Conservation (phyloP, 2,113 vertebrate genomes). For the Lasiurus borealis region DNA sequence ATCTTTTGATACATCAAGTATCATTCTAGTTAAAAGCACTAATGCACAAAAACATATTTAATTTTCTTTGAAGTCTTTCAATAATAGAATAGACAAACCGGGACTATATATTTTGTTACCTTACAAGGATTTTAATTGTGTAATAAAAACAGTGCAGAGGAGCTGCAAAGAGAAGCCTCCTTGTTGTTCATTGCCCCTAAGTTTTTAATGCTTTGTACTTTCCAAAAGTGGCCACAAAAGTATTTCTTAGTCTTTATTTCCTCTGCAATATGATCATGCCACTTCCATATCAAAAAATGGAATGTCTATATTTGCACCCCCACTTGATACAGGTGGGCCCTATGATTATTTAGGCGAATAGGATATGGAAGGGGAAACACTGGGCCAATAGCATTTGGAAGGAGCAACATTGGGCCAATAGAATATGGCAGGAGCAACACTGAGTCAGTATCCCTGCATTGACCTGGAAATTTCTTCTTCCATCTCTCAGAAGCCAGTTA, state of each 20-base stretch:
- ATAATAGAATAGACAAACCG: not conserved
- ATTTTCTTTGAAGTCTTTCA: conserved; percentile 27
- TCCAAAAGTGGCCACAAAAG: not conserved
- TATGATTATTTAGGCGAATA: not conserved
- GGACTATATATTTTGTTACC: not conserved
- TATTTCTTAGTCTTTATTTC: not conserved
- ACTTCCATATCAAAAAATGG: not conserved
- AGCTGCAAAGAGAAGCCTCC: not conserved
- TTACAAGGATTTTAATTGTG: not conserved
- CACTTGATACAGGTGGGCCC: not conserved
- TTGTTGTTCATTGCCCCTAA: not conserved
- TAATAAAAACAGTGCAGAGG: conserved; percentile 7
- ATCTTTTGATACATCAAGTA: not conserved
- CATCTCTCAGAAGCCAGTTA: not conserved
- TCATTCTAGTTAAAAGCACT: conserved; percentile 37
- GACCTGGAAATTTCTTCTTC: not conserved
- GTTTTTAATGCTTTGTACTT: not conserved
- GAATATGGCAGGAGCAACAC: too few relatives aligned
- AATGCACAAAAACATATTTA: not conserved
- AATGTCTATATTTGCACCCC: not conserved
- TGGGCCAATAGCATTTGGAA: too few relatives aligned
- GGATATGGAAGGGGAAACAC: not conserved
- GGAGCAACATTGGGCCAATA: too few relatives aligned
- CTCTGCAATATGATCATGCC: not conserved
- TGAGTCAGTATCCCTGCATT: too few relatives aligned